A percentile compares a stretch with the other conserved stretches of the same genome.
phyloP scores from a whole-genome alignment of 2,888 invertebrate genomes.

The Drosophila greeni region DNA sequence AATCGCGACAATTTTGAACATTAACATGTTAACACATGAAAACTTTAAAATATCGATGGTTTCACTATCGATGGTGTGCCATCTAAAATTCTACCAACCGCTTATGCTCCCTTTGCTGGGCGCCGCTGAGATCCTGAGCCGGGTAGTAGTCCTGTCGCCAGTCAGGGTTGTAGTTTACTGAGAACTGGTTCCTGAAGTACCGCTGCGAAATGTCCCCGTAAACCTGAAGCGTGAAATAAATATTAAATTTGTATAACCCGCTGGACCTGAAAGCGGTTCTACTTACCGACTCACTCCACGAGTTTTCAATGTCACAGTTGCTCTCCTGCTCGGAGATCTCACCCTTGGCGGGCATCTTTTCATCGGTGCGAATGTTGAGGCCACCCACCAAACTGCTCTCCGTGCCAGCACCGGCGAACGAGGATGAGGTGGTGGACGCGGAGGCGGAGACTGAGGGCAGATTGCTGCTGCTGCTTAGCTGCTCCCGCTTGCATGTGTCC shows the following conservation, averaged over 20 bases:
- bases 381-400: slow-evolving; percentile 76
- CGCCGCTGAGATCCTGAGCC: slow-evolving; percentile 76
- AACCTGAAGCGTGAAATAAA: slow-evolving; percentile 56
- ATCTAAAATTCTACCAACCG: slow-evolving; percentile 60
- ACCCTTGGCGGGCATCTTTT: slow-evolving; percentile 91
- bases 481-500: slow-evolving; percentile 76
- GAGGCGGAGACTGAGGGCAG: slow-evolving; percentile 62
- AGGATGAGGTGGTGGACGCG: slow-evolving; percentile 71
- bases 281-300: slow-evolving; percentile 85
- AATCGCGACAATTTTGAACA: too few species aligned
- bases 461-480: slow-evolving; percentile 62
- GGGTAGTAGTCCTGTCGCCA: slow-evolving; percentile 77
- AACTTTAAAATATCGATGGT: too few species aligned
- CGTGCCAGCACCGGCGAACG: slow-evolving; percentile 77
- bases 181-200: slow-evolving; percentile 71
- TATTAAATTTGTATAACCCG: background rate
- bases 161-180: slow-evolving; percentile 73
- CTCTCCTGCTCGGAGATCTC: slow-evolving; percentile 93
- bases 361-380: slow-evolving; percentile 89
- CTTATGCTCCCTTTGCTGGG: slow-evolving; percentile 64
- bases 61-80: too few species aligned
- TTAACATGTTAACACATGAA: too few species aligned
- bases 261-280: rapidly evolving
- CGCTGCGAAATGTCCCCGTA: slow-evolving; percentile 77
- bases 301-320: slow-evolving; percentile 87